A percentile compares a stretch with the other conserved stretches of the same genome.
Evolutionary conservation across 2,888 invertebrate genomes (phyloP).

Genomic region (Syrista parreyssii): DNA sequence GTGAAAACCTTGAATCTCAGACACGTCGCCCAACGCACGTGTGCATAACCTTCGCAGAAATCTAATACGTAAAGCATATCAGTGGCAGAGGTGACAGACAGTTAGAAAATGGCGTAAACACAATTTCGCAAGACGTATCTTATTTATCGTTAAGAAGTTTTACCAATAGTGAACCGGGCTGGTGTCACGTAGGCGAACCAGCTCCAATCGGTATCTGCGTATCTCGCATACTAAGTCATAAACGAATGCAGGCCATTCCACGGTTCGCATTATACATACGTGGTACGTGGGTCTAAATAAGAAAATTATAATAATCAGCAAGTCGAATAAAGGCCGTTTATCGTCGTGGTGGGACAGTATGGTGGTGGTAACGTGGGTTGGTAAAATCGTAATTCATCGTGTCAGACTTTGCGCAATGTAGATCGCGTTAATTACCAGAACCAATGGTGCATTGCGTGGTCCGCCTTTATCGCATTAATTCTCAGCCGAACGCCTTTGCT

Average conservation of each 20-base stretch:
- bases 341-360: not conserved
- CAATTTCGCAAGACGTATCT: not conserved
- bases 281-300: not conserved
- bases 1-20: not conserved
- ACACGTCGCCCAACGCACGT: not conserved
- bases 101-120: not conserved
- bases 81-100: not conserved
- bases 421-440: not conserved
- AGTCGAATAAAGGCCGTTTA: not conserved
- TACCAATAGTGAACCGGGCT: not conserved
- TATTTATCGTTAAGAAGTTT: not conserved
- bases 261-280: not conserved
- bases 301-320: slow-evolving; percentile 1
- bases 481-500: not conserved
- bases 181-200: slow-evolving; percentile 1
- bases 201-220: slow-evolving; percentile 12
- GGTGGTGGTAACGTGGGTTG: slow-evolving; percentile 16
- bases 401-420: slow-evolving; percentile 7
- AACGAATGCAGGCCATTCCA: slow-evolving; percentile 14
- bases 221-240: slow-evolving; percentile 25
- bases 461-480: not conserved
- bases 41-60: not conserved
- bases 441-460: not conserved
- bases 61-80: not conserved
- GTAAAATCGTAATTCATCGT: slow-evolving; percentile 34